Evolutionary conservation across 2,888 invertebrate genomes (phyloP), one percentile per base, ranked within the genome.

Genomic region (Leucophenga montana): DNA sequence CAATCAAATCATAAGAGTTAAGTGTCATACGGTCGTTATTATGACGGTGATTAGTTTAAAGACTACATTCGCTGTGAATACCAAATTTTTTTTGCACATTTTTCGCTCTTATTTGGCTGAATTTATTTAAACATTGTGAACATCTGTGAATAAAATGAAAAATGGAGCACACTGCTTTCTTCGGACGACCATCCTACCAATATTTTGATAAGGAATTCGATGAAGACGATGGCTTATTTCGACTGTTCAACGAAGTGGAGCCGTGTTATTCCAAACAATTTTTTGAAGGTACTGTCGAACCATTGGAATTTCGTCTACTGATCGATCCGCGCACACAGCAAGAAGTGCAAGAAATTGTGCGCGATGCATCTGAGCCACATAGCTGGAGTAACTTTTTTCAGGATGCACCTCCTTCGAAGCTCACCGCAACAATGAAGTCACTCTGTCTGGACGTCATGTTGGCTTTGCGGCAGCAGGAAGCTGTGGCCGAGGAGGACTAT

Each of bases 291-390:
- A 13, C 66, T 73, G 2, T 44, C 75, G 6, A 66, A 70, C 4
- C 64, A 69, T 0, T 44, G 68, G 9, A 3, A 70, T 14, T 22
- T 71, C 11, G 79, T 77, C 14, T 68, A 0, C 14, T 79, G 0
- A 57, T 56, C 16, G 87, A 87, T 78, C 88, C 88, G 0, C 82
- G 88, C 0, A 87, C 73, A 0, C 65, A 77, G 5, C 66, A 80
- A 3, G 33, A 71, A n/a, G 67, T 39, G 11, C 39, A 3, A 39
- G 11, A 39, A 8, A 8, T 71, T 0, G 6, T 72, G 0, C 78
- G 76, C 59, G 84, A 87, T 66, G 68, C 83, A 50, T 75, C 81
- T 2, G 48, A 27, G 1, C 31, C 56, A 1, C 22, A n/a, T 0
- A 48, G 68, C 0, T 69, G 72, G 2, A 74, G 77, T 33, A 31